These are phyloP conservation scores for Patiria miniata DNA, from an alignment of 35 echinoderm and acorn worm genomes.

Conservation along the genomic window DNA sequence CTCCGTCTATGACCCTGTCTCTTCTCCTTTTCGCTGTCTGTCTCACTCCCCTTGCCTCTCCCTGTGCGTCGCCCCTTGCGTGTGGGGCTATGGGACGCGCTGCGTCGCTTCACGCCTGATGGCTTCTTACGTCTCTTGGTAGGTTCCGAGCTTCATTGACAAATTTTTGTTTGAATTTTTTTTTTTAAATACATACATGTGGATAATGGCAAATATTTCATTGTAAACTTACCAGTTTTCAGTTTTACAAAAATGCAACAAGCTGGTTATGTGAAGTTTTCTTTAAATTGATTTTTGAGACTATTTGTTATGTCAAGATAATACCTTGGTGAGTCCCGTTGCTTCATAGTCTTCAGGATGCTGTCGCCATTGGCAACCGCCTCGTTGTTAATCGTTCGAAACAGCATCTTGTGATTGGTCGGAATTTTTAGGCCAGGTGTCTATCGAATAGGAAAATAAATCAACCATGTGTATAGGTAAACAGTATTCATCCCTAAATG, in stretches of 20 bases:
- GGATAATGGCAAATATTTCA: too few relatives aligned
- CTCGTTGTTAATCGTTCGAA: not conserved
- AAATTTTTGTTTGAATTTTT: too few relatives aligned
- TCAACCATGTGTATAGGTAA: too few relatives aligned
- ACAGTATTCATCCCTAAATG: too few relatives aligned
- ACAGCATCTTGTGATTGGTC: conserved; percentile 7
- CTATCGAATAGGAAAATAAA: not conserved
- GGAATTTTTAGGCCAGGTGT: not conserved
- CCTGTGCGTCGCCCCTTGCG: conserved; percentile 50
- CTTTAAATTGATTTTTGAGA: too few relatives aligned
- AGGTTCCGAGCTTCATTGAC: not conserved
- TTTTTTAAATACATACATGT: too few relatives aligned
- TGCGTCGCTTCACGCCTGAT: conserved; percentile 41
- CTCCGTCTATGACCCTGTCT: conserved; percentile 5
- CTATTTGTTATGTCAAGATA: too few relatives aligned
- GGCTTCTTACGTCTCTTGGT: conserved; percentile 57
- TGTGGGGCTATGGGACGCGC: conserved; percentile 67
- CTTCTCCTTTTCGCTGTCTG: conserved; percentile 36
- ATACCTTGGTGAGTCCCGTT: conserved; percentile 16
- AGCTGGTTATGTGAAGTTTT: too few relatives aligned
- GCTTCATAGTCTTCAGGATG: not conserved
- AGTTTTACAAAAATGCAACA: too few relatives aligned
- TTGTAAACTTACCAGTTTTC: too few relatives aligned
- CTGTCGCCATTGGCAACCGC: not conserved
- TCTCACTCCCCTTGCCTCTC: conserved; percentile 38